These are phyloP conservation scores for Morpho helenor DNA, from an alignment of 2,888 invertebrate species.

Conservation along the genomic window DNA sequence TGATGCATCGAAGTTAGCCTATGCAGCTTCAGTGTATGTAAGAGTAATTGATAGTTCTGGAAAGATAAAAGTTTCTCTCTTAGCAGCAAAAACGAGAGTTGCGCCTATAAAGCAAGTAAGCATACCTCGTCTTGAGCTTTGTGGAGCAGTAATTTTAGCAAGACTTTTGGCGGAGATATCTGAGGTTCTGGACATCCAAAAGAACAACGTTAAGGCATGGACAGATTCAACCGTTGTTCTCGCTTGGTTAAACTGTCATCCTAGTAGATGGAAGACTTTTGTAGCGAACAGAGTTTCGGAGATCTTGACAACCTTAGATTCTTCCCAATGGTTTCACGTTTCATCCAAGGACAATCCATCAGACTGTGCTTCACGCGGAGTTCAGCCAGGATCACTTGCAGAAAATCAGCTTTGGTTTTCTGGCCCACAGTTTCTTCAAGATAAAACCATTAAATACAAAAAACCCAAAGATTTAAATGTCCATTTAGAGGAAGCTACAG, in stretches of 20 bases:
- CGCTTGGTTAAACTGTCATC: constrained; percentile 25
- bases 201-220: not conserved
- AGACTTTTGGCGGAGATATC: constrained; percentile 19
- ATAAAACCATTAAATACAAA: constrained; percentile 4
- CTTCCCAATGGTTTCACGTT: too few species aligned
- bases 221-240: constrained; percentile 15
- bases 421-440: not conserved
- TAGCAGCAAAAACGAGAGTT: constrained; percentile 19
- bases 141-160: constrained; percentile 24
- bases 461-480: constrained; percentile 1
- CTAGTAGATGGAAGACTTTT: constrained; percentile 29
- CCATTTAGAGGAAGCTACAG: not conserved
- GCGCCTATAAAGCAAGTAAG: constrained; percentile 20
- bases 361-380: constrained; percentile 31
- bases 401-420: constrained; percentile 6
- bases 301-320: too few species aligned
- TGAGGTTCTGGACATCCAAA: constrained; percentile 23
- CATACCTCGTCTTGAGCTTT: constrained; percentile 26
- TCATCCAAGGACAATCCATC: too few species aligned
- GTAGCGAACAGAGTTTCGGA: constrained; percentile 29
- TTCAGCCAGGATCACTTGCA: constrained; percentile 6
- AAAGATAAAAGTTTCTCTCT: not conserved
- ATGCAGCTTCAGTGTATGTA: constrained; percentile 18
- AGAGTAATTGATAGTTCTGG: not conserved
- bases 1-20: constrained; percentile 27